A percentile compares a stretch with the other conserved stretches of the same genome.
Evolutionary conservation across 2,113 vertebrate genomes (phyloP).

Genomic region (Bothrops jararaca): DNA sequence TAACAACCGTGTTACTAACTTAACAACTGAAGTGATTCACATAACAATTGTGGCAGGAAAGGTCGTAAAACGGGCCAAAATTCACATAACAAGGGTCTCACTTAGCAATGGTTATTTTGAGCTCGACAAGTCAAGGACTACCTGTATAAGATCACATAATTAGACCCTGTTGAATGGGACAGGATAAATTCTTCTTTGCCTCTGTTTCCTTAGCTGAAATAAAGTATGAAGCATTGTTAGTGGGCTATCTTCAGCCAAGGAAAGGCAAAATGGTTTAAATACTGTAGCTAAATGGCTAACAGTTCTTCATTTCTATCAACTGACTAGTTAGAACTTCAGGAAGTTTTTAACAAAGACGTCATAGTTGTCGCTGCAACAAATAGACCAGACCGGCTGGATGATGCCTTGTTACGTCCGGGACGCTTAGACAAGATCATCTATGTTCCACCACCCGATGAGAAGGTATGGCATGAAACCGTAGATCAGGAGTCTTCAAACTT

Average conservation of each 20-base stretch:
- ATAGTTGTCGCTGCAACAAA: slow-evolving; percentile 93
- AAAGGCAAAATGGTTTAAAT: background rate
- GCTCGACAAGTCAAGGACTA: background rate
- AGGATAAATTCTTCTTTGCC: background rate
- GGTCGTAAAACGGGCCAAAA: background rate
- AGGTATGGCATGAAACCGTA: slow-evolving; percentile 66
- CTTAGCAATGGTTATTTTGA: background rate
- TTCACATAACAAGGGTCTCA: no score
- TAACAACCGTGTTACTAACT: background rate
- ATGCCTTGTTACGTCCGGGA: slow-evolving; percentile 89
- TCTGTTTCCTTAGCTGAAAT: background rate
- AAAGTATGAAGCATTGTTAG: background rate
- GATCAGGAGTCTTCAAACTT: rapidly evolving
- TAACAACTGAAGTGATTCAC: background rate
- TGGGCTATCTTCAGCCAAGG: background rate
- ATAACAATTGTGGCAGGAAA: background rate
- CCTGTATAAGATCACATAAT: background rate
- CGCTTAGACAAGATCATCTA: slow-evolving; percentile 89
- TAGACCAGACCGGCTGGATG: slow-evolving; percentile 86
- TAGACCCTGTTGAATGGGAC: background rate
- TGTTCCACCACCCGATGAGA: slow-evolving; percentile 86
- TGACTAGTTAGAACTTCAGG: slow-evolving; percentile 78
- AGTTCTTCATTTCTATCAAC: background rate
- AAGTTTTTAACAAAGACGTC: slow-evolving; percentile 81
- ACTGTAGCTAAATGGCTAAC: background rate